Evolutionary conservation across 2,888 invertebrate genomes (phyloP).

Genomic region (Caenorhabditis sp.): DNA sequence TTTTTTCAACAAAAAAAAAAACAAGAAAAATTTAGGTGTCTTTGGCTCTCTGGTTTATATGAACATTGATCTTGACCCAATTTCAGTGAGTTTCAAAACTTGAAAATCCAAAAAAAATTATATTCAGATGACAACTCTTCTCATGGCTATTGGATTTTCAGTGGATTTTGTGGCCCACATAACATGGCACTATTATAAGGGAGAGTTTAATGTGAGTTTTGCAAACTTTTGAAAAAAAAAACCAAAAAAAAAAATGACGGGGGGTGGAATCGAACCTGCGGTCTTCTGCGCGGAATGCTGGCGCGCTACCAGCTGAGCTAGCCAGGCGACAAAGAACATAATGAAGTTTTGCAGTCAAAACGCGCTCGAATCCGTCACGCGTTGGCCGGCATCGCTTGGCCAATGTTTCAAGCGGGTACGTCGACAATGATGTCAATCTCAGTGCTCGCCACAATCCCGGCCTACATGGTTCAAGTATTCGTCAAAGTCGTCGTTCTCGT

Average conservation of each 20-base stretch:
- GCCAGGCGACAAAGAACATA: too few species aligned
- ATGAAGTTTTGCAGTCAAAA: conserved; percentile 52
- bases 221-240: neutral
- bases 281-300: too few species aligned
- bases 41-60: conserved; percentile 66
- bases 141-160: conserved; percentile 70
- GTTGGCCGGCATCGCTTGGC: conserved; percentile 69
- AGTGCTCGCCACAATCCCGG: conserved; percentile 63
- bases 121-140: conserved; percentile 52
- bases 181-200: conserved; percentile 70
- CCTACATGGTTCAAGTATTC: conserved; percentile 69
- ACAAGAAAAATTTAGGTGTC: too few species aligned
- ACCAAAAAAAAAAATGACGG: too few species aligned
- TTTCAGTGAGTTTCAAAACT: conserved; percentile 46
- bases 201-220: conserved; percentile 41
- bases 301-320: too few species aligned
- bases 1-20: too few species aligned
- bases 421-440: conserved; percentile 64
- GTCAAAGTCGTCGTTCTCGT: conserved; percentile 67
- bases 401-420: conserved; percentile 68
- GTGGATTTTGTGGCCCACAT: conserved; percentile 70
- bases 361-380: conserved; percentile 65
- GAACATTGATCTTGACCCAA: conserved; percentile 68
- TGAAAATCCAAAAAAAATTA: too few species aligned
- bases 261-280: neutral